Evolutionary conservation across 92 coral and sea anemone species (phyloP).

Genomic region (Chrysogorgia sp.): DNA sequence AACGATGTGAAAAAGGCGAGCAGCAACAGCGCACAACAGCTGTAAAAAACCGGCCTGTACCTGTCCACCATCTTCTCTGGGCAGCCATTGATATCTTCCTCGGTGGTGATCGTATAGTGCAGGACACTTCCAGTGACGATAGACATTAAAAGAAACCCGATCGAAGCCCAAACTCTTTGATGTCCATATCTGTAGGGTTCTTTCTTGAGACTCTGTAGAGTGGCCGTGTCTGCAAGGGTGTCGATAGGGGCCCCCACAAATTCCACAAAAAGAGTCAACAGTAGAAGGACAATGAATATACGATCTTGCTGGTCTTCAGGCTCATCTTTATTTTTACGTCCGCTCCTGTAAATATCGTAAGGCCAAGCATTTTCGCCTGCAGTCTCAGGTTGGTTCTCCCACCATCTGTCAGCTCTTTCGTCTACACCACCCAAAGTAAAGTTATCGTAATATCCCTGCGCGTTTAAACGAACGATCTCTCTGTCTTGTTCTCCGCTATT

Average conservation of each 20-base stretch:
- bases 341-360: constrained; percentile 78
- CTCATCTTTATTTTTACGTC: constrained; percentile 44
- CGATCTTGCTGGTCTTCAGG: constrained; percentile 61
- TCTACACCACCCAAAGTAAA: neutral
- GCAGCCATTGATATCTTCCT: constrained; percentile 71
- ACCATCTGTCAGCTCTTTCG: constrained; percentile 1
- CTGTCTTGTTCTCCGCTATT: constrained; percentile 20
- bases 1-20: constrained; percentile 78
- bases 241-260: constrained; percentile 85
- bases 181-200: constrained; percentile 82
- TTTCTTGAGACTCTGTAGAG: constrained; percentile 81
- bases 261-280: constrained; percentile 76
- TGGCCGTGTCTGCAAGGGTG: constrained; percentile 87
- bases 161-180: constrained; percentile 83
- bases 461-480: constrained; percentile 47
- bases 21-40: constrained; percentile 77
- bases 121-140: constrained; percentile 86
- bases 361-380: constrained; percentile 75
- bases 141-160: constrained; percentile 88
- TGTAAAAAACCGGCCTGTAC: constrained; percentile 91
- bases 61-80: constrained; percentile 84
- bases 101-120: constrained; percentile 69
- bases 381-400: constrained; percentile 14
- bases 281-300: constrained; percentile 68
- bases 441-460: neutral